These are phyloP conservation scores for Diprion similis DNA, from an alignment of 1,140 invertebrate species.

Conservation along the genomic window DNA sequence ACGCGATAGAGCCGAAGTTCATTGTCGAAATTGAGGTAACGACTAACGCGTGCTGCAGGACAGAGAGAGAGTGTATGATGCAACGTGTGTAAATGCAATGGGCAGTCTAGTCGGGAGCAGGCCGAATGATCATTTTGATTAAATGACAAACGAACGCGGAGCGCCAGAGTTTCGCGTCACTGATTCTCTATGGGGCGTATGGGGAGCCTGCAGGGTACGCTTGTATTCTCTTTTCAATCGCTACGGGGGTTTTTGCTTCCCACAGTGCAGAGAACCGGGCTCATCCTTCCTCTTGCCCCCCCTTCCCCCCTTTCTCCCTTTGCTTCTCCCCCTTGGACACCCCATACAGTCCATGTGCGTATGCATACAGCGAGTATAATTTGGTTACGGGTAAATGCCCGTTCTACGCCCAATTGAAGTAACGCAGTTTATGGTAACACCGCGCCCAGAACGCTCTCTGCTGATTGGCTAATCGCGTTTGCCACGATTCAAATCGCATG, in stretches of 20 bases:
- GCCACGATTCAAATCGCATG: background rate
- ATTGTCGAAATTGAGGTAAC: no score
- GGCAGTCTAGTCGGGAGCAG: background rate
- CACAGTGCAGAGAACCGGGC: background rate
- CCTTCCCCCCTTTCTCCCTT: background rate
- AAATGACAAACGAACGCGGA: background rate
- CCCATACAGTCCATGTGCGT: background rate
- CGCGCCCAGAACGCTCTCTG: background rate
- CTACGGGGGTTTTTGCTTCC: background rate
- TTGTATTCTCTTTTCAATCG: no score
- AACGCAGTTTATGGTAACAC: background rate
- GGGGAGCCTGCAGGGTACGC: background rate
- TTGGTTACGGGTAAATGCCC: constrained; percentile 1
- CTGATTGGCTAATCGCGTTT: constrained; percentile 7
- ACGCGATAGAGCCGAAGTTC: no score
- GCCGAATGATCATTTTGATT: background rate
- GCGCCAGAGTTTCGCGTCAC: background rate
- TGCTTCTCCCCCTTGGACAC: background rate
- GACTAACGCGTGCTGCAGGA: no score
- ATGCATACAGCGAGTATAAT: background rate
- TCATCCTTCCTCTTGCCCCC: background rate
- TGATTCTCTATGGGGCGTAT: background rate
- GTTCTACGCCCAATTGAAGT: background rate
- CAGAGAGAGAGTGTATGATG: no score
- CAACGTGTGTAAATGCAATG: no score